phyloP scores from a whole-genome alignment of 2,113 vertebrate species.

The Scalopus aquaticus region DNA sequence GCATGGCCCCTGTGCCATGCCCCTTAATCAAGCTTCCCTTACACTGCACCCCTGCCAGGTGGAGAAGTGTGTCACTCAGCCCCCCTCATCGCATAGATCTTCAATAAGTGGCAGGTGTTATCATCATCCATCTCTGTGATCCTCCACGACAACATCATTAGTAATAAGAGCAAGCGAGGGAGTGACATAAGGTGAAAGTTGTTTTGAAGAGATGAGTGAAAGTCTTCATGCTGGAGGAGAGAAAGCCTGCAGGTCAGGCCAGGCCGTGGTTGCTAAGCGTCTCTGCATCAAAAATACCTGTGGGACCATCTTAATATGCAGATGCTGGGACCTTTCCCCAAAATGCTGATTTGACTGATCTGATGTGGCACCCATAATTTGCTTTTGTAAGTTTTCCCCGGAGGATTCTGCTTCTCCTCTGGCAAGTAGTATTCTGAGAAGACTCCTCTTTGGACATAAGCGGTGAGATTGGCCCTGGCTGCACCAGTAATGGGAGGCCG shows the following conservation, averaged over 20 bases:
- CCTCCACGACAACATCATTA: not conserved
- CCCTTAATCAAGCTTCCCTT: not conserved
- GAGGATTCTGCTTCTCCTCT: not conserved
- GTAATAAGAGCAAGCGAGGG: not conserved
- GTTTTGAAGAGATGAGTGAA: not conserved
- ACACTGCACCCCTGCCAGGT: not conserved
- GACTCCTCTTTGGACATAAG: not conserved
- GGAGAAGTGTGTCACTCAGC: not conserved
- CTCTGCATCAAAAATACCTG: not conserved
- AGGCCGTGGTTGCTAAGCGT: not conserved
- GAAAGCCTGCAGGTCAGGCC: not conserved
- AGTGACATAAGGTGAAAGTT: rapidly evolving
- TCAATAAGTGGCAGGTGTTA: not conserved
- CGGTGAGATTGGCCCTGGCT: no score
- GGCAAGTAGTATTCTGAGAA: not conserved
- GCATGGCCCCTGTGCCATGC: not conserved
- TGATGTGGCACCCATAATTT: not conserved
- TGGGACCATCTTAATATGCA: not conserved
- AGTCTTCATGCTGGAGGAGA: not conserved
- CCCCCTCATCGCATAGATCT: rapidly evolving
- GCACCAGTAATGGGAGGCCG: no score
- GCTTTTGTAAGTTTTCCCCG: not conserved
- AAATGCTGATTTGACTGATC: not conserved
- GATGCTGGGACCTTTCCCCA: not conserved
- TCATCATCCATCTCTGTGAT: not conserved